Evolutionary conservation across 2,888 invertebrate genomes (phyloP).

Genomic region (Lithophane ornitopus): DNA sequence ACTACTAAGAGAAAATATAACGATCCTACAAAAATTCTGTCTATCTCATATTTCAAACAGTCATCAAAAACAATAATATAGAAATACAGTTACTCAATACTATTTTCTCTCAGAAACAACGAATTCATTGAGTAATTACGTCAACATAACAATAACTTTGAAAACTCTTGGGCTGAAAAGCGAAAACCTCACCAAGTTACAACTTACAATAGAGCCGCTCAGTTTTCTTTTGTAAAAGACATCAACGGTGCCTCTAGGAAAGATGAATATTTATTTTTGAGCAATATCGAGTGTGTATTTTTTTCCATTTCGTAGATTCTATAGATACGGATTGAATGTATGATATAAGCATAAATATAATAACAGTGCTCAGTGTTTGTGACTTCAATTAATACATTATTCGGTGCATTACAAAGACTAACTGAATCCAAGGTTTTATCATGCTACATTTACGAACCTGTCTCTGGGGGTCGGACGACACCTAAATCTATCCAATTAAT

Average conservation of each 20-base stretch:
- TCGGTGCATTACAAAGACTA: neutral
- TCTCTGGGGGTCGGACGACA: neutral
- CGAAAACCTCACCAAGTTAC: neutral
- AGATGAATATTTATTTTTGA: constrained; percentile 2
- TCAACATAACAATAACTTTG: neutral
- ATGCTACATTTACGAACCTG: neutral
- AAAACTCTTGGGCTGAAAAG: neutral
- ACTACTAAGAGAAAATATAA: neutral
- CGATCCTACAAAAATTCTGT: neutral
- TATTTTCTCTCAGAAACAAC: neutral
- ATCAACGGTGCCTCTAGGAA: constrained; percentile 74
- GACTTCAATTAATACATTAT: neutral
- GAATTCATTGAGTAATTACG: neutral
- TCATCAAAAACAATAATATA: neutral
- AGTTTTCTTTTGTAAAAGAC: constrained; percentile 79
- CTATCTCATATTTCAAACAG: neutral
- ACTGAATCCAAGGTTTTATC: neutral
- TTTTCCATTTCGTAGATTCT: rapidly evolving
- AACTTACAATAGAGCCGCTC: constrained; percentile 40
- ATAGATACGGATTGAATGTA: neutral
- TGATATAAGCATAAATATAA: neutral
- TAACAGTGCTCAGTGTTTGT: neutral
- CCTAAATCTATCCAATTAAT: neutral
- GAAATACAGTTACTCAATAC: neutral
- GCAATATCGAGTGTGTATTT: rapidly evolving